Evolutionary conservation across 1,140 invertebrate genomes (phyloP).

Genomic region (Bombus soroeensis): DNA sequence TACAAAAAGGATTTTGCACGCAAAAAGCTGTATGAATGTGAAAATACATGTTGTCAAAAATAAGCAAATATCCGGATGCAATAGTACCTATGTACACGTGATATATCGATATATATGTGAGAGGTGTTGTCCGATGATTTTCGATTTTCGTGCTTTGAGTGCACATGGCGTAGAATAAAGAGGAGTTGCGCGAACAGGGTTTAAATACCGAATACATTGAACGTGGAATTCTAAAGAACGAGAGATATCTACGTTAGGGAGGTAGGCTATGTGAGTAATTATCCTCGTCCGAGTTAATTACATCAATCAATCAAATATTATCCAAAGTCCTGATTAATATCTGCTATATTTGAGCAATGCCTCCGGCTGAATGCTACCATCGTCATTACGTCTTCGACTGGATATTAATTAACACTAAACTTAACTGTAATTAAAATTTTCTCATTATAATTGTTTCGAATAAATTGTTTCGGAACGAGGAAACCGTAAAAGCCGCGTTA

Average conservation of each 20-base stretch:
- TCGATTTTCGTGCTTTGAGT: not conserved
- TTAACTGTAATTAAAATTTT: not conserved
- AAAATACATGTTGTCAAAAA: too few species aligned
- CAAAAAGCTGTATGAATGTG: too few species aligned
- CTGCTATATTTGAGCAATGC: conserved; percentile 11
- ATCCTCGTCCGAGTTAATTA: conserved; percentile 15
- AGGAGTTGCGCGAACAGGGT: not conserved
- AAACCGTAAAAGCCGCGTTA: not conserved
- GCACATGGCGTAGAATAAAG: not conserved
- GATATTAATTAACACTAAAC: not conserved
- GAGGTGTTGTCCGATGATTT: not conserved
- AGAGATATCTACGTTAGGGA: not conserved
- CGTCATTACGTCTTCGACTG: not conserved
- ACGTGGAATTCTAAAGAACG: not conserved
- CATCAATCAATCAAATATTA: conserved; percentile 22
- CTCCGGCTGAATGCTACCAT: conserved; percentile 9
- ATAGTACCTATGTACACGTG: too few species aligned
- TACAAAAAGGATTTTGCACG: too few species aligned
- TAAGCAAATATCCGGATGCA: not conserved
- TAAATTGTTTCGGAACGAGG: not conserved
- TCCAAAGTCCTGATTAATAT: conserved; percentile 12
- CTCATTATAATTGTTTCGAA: not conserved
- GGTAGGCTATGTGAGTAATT: not conserved
- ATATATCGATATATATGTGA: not conserved
- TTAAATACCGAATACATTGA: not conserved